Percentiles rank a stretch among this genome's conserved stretches.
Conservation (phyloP, 2,797 vertebrate genomes). For the Acipenser oxyrinchus region DNA sequence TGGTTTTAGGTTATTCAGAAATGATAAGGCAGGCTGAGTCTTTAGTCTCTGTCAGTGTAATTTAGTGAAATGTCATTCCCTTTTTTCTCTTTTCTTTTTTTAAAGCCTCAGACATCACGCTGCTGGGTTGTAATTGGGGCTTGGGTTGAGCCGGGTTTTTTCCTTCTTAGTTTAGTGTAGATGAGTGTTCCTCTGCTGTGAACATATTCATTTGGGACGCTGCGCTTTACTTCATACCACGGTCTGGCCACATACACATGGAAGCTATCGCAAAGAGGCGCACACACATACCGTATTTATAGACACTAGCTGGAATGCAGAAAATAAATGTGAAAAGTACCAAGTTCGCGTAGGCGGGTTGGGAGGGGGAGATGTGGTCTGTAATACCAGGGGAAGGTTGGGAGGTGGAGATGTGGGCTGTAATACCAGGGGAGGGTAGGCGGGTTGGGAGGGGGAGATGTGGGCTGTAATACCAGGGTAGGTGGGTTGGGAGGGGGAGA, state of each 20-base stretch:
- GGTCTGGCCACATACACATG: slow-evolving; percentile 9
- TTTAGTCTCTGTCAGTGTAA: slow-evolving; percentile 50
- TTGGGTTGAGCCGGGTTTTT: slow-evolving; percentile 14
- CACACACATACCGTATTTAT: background rate
- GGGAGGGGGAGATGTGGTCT: too few species aligned
- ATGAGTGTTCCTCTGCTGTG: slow-evolving; percentile 5
- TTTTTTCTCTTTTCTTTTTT: slow-evolving; percentile 29
- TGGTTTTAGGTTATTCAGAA: slow-evolving; percentile 53
- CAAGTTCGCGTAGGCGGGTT: too few species aligned
- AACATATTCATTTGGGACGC: background rate
- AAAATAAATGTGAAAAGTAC: too few species aligned
- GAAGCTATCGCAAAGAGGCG: background rate
- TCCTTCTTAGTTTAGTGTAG: slow-evolving; percentile 12
- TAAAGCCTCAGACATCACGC: slow-evolving; percentile 8
- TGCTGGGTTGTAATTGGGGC: slow-evolving; percentile 19
- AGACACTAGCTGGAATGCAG: too few species aligned
- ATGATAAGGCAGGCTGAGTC: slow-evolving; percentile 50
- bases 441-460: too few species aligned
- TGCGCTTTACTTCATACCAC: background rate
- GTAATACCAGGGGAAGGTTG: too few species aligned
- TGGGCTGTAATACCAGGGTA: too few species aligned
- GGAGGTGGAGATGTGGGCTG: too few species aligned
- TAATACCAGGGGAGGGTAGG: too few species aligned
- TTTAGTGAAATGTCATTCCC: slow-evolving; percentile 41
- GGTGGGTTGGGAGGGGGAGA: too few species aligned